Conservation (phyloP, 2,113 vertebrate genomes). For the Notothenia rossii region DNA sequence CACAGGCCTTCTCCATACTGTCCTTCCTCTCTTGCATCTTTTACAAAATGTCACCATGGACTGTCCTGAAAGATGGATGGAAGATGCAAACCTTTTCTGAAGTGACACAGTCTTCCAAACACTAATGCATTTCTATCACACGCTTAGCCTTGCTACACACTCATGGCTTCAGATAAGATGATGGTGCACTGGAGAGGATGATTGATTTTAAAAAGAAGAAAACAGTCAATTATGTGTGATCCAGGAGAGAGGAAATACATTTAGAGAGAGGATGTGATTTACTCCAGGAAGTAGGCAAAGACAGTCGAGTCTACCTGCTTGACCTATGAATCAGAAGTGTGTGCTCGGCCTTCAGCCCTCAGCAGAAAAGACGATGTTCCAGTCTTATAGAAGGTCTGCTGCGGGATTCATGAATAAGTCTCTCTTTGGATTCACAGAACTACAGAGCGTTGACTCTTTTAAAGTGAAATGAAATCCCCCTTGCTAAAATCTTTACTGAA, state of each 20-base stretch:
- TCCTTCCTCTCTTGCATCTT: not conserved
- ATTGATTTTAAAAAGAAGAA: not conserved
- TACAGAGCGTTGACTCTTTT: not conserved
- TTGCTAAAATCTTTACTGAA: not conserved
- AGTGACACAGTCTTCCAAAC: not conserved
- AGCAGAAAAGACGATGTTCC: constrained; percentile 1
- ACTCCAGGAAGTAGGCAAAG: not conserved
- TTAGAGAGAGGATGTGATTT: constrained; percentile 5
- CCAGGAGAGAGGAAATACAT: not conserved
- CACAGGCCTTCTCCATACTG: not conserved
- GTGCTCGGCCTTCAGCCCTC: constrained; percentile 14
- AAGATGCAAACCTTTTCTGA: not conserved
- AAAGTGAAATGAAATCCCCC: not conserved
- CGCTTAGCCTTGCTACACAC: constrained; percentile 10
- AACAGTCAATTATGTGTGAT: constrained; percentile 3
- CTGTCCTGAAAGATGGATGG: not conserved
- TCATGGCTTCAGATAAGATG: constrained; percentile 7
- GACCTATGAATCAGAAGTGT: constrained; percentile 15
- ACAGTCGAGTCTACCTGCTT: not conserved
- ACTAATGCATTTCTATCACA: constrained; percentile 12
- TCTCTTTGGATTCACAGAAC: constrained; percentile 3
- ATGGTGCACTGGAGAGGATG: not conserved
- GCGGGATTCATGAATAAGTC: constrained; percentile 6
- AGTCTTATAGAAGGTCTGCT: not conserved
- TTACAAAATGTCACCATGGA: not conserved